Evolutionary conservation across 1,140 invertebrate genomes (phyloP), one percentile per base, ranked within the genome.

Genomic region (Pinna nobilis): DNA sequence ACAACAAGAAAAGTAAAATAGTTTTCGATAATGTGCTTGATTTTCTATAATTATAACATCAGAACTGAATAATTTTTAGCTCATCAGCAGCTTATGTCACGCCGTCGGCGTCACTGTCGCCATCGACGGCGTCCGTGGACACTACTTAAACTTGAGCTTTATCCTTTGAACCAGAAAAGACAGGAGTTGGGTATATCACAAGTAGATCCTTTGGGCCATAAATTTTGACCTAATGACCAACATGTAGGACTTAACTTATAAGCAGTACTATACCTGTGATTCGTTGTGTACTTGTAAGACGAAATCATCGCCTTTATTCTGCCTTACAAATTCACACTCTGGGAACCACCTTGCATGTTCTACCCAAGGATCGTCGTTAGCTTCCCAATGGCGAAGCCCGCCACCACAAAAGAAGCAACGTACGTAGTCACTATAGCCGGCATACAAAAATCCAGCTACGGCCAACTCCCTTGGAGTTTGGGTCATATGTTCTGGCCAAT

Each of bases 291-390:
- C 55, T n/a, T 35, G 37, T 15, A 33, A 30, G 15, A 63, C 39
- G 25, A 63, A 63, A 18, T 63, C 59, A 25, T 63, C 35, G 9
- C 59, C 59, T 41, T 63, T 63, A 15, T 39, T 63, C 39, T 63
- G 35, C 23, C 59, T 63, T 37, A 63, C 6, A 32, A 63, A 63
- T 0, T 25, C 35, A 82, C 95, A 97, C 66, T 94, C 92, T 3
- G 92, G 91, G 49, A 77, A 77, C 64, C 65, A 76, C 28, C 51
- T 33, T 32, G 66, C 72, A 84, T 98, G 96, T 83, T 96, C 94
- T 59, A 89, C 87, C 74, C 93, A 91, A 6, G 96, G 95, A 82
- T 91, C 91, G 90, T 93, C 95, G 67, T 91, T 93, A 70, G 82
- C 84, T 88, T 92, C 92, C 95, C 93, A 97, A 78, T 92, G 91